These are phyloP conservation scores for Zaprionus lachaisei DNA, from an alignment of 1,140 invertebrate species.

Conservation along the genomic window DNA sequence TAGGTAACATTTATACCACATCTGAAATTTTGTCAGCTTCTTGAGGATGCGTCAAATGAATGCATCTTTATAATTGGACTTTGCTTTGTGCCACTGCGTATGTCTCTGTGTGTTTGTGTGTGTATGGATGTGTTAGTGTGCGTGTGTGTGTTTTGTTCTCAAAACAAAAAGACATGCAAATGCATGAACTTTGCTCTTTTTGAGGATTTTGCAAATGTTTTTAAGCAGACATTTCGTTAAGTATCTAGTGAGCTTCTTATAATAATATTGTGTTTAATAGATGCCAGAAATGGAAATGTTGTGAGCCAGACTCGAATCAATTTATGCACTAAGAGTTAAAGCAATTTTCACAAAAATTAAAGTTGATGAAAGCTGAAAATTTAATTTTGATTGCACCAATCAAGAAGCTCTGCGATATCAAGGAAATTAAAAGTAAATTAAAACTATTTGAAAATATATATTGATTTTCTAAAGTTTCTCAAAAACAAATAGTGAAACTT, in stretches of 20 bases:
- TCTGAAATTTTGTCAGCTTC: constrained; percentile 33
- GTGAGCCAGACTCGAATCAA: neutral
- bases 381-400: neutral
- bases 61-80: constrained; percentile 44
- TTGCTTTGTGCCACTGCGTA: constrained; percentile 21
- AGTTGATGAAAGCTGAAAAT: neutral
- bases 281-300: neutral
- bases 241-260: neutral
- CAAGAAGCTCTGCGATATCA: neutral
- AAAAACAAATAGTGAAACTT: too few species aligned
- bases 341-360: neutral
- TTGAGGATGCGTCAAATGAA: constrained; percentile 34
- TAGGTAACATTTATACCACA: constrained; percentile 15
- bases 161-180: constrained; percentile 1
- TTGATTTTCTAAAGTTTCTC: too few species aligned
- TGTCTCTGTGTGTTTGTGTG: neutral
- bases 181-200: neutral
- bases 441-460: neutral
- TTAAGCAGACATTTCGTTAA: constrained; percentile 1
- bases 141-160: neutral
- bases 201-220: constrained; percentile 13
- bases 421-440: neutral
- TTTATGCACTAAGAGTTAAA: neutral
- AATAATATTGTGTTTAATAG: constrained; percentile 6
- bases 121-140: neutral